Conservation (phyloP, 92 coral and sea anemone species). For the Palythoa caribaeorum region DNA sequence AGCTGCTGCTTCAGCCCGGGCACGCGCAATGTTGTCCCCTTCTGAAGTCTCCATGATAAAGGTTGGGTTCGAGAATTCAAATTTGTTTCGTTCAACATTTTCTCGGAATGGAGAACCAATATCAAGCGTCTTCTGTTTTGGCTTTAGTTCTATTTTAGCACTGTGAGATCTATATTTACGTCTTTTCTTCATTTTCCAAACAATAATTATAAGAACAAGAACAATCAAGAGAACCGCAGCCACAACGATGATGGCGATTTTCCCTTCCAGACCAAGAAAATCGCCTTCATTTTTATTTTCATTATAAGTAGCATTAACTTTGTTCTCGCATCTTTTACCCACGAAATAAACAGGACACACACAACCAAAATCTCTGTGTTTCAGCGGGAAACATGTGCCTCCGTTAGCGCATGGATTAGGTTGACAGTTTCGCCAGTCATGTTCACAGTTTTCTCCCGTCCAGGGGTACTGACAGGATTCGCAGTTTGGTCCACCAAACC, state of each 20-base stretch:
- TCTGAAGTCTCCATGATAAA: conserved; percentile 57
- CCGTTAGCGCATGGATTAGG: conserved; percentile 71
- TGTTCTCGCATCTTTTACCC: conserved; percentile 59
- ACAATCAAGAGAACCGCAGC: conserved; percentile 47
- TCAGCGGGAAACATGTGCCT: conserved; percentile 76
- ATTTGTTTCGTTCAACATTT: conserved; percentile 60
- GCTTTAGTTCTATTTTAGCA: conserved; percentile 66
- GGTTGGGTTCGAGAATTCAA: conserved; percentile 69
- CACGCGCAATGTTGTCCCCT: conserved; percentile 7
- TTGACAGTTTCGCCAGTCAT: conserved; percentile 75
- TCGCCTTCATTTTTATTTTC: conserved; percentile 22
- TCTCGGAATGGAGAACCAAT: conserved; percentile 76
- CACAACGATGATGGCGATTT: conserved; percentile 57
- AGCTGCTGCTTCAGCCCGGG: background rate
- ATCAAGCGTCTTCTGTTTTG: conserved; percentile 48
- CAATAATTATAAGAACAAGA: conserved; percentile 45
- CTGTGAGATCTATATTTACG: conserved; percentile 62
- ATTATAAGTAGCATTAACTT: background rate
- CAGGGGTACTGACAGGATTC: conserved; percentile 72
- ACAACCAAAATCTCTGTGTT: conserved; percentile 64
- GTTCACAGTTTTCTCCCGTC: conserved; percentile 81
- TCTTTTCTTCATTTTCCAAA: conserved; percentile 60
- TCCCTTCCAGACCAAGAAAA: conserved; percentile 53
- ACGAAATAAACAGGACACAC: conserved; percentile 59
- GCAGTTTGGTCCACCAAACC: conserved; percentile 72